Evolutionary conservation across 2,113 vertebrate species (phyloP).

Genomic region (Smithornis capensis): DNA sequence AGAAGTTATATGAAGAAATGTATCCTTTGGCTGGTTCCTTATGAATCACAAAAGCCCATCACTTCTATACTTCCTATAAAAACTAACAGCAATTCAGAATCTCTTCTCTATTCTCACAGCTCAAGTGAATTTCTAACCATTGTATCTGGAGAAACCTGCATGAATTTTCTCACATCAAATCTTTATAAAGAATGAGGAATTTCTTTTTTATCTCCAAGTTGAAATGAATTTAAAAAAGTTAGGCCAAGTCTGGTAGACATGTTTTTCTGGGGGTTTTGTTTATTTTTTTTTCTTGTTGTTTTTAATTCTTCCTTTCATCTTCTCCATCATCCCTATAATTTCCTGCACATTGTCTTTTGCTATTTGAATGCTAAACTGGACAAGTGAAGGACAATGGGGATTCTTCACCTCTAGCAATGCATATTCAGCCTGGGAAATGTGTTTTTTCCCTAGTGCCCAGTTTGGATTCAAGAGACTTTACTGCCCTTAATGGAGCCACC

Average conservation of each 20-base stretch:
- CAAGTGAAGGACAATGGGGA: neutral
- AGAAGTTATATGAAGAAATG: neutral
- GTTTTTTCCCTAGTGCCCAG: neutral
- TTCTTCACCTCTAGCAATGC: neutral
- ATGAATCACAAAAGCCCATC: neutral
- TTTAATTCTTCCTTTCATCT: neutral
- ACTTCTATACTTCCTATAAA: neutral
- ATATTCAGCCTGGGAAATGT: neutral
- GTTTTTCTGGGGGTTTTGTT: fast-evolving
- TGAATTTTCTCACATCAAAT: neutral
- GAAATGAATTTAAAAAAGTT: neutral
- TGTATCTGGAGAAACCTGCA: neutral
- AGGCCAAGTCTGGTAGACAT: neutral
- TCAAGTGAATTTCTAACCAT: neutral
- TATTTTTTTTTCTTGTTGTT: neutral
- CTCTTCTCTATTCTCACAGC: neutral
- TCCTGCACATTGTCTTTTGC: neutral
- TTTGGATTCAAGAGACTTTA: neutral
- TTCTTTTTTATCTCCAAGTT: neutral
- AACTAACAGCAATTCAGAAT: neutral
- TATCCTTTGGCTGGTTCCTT: neutral
- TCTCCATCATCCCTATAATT: neutral
- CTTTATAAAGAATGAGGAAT: neutral
- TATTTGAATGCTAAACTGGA: neutral
- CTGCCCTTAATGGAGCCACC: neutral